Conservation (phyloP, 37 sponge, comb jelly and placozoan genomes). For the Spongilla lacustris region DNA sequence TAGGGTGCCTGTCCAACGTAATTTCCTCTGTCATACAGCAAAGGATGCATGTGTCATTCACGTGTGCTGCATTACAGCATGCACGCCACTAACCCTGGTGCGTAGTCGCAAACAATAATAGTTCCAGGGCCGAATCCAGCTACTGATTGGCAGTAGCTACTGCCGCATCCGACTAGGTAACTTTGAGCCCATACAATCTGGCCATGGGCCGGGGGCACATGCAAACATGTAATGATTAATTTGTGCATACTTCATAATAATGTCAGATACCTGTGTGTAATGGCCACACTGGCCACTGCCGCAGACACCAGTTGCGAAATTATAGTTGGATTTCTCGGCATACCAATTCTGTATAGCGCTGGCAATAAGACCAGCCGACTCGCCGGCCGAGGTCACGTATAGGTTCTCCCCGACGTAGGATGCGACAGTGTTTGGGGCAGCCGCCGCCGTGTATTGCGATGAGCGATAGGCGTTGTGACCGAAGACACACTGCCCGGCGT, state of each 20-base stretch:
- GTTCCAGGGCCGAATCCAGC: not conserved
- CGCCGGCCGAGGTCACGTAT: not conserved
- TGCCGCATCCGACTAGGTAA: slow-evolving; percentile 21
- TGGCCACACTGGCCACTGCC: not conserved
- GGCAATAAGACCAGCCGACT: not conserved
- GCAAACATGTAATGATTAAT: too few relatives aligned
- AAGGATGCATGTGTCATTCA: too few relatives aligned
- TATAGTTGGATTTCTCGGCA: not conserved
- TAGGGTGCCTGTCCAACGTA: not conserved
- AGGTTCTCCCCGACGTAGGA: slow-evolving; percentile 20
- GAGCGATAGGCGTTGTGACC: not conserved
- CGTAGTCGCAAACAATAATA: slow-evolving; percentile 23
- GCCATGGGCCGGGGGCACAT: too few relatives aligned
- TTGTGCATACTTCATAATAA: too few relatives aligned
- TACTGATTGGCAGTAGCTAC: not conserved
- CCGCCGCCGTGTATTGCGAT: not conserved
- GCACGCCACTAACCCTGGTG: slow-evolving; percentile 29
- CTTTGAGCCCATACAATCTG: slow-evolving; percentile 20
- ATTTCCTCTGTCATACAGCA: not conserved
- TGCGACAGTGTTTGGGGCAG: not conserved
- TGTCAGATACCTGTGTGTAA: not conserved
- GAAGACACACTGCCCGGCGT: slow-evolving; percentile 23
- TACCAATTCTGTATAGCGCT: not conserved
- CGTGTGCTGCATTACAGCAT: not conserved
- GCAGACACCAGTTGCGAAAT: not conserved